These are phyloP conservation scores for Phallusia fumigata DNA, from an alignment of 23 tunicate genomes.

Conservation along the genomic window DNA sequence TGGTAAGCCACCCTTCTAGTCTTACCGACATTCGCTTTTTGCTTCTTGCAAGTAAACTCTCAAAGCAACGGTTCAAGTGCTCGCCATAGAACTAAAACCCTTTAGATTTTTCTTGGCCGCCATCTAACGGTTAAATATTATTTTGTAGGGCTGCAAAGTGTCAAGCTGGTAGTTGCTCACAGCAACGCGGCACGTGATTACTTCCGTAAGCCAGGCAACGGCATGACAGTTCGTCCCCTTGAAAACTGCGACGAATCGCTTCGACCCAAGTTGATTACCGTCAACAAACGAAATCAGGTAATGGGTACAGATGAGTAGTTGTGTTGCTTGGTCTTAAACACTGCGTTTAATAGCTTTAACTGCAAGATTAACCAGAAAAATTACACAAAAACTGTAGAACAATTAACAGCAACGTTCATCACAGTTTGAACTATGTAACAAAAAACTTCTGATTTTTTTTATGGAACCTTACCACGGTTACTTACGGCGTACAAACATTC, in stretches of 20 bases:
- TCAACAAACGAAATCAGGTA: conserved; percentile 27
- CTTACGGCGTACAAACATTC: no score
- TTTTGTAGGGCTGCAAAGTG: conserved; percentile 55
- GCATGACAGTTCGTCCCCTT: conserved; percentile 80
- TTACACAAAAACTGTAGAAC: no score
- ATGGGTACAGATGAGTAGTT: neutral
- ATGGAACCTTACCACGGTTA: no score
- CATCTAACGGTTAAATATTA: neutral
- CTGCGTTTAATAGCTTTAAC: no score
- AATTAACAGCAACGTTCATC: no score
- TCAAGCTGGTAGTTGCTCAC: conserved; percentile 59
- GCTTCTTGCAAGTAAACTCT: neutral
- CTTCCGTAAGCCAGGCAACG: conserved; percentile 67
- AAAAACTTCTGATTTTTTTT: no score
- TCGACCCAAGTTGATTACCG: conserved; percentile 60
- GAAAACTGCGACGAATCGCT: conserved; percentile 18
- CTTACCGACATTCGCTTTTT: neutral
- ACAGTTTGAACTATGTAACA: no score
- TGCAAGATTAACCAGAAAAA: no score
- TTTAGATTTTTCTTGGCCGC: no score
- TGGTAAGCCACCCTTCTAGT: no score
- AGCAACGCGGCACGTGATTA: conserved; percentile 46
- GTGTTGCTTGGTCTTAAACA: no score
- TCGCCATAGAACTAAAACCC: no score
- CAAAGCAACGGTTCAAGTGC: neutral